phyloP scores from a whole-genome alignment of 2,797 vertebrate species.

The Gila robusta region DNA sequence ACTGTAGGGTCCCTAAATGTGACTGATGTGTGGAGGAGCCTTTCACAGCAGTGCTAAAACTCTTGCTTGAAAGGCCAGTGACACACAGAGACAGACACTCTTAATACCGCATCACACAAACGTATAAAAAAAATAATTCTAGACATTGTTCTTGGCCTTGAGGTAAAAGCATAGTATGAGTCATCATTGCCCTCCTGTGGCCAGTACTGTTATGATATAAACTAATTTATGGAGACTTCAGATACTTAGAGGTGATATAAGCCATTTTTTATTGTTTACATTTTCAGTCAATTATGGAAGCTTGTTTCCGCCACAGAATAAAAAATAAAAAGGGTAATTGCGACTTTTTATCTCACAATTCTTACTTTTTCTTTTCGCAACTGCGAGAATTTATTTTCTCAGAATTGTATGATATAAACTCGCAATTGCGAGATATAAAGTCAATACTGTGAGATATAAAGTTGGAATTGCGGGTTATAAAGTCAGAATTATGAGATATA shows the following conservation, averaged over 20 bases:
- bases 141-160: conserved; percentile 11
- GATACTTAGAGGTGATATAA: not conserved
- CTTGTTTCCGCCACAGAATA: too few species aligned
- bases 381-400: too few species aligned
- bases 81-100: conserved; percentile 1
- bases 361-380: too few species aligned
- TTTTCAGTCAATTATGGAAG: too few species aligned
- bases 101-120: not conserved
- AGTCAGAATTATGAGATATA: too few species aligned
- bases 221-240: not conserved
- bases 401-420: too few species aligned
- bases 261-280: not conserved
- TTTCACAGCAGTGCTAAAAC: conserved; percentile 39
- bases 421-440: too few species aligned
- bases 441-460: too few species aligned
- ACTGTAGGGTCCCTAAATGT: conserved; percentile 33
- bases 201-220: conserved; percentile 25
- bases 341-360: too few species aligned
- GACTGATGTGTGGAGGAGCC: conserved; percentile 46
- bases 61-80: conserved; percentile 20
- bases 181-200: conserved; percentile 83
- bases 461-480: too few species aligned
- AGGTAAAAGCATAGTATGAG: conserved; percentile 60
- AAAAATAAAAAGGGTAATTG: too few species aligned
- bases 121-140: not conserved